These are phyloP conservation scores for Mastomys coucha DNA, from an alignment of 2,113 vertebrate species.

Conservation along the genomic window DNA sequence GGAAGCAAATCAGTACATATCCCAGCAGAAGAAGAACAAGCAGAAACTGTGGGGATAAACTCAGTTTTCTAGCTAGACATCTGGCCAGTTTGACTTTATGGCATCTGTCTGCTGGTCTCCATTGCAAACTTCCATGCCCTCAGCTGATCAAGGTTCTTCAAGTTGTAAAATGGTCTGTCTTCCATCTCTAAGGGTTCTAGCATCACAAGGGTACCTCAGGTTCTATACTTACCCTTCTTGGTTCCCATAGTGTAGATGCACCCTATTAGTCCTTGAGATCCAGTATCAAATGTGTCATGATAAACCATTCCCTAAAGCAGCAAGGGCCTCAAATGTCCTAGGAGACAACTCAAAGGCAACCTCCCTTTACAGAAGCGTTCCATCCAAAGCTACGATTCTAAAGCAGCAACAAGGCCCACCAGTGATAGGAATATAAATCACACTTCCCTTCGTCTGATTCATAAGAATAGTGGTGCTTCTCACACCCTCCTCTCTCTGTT, in stretches of 20 bases:
- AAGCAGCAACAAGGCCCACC: background rate
- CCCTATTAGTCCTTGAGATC: background rate
- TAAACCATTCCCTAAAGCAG: background rate
- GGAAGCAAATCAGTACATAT: background rate
- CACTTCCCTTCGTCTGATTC: background rate
- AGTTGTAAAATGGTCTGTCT: background rate
- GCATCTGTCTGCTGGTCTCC: background rate
- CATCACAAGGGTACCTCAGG: background rate
- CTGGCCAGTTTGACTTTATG: background rate
- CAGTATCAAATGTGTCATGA: background rate
- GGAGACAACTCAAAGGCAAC: background rate
- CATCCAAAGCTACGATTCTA: background rate
- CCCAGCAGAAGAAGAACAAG: background rate
- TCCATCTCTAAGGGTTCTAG: background rate
- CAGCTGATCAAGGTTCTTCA: background rate
- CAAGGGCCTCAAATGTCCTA: background rate
- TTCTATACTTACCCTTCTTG: background rate
- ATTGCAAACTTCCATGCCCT: background rate
- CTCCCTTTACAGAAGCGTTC: background rate
- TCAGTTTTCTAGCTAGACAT: background rate
- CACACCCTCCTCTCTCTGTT: background rate
- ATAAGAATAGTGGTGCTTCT: background rate
- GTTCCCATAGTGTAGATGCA: background rate
- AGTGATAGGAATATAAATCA: background rate
- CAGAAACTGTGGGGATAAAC: background rate